Evolutionary conservation across 92 coral and sea anemone genomes (phyloP).

Genomic region (Paramuricea clavata): DNA sequence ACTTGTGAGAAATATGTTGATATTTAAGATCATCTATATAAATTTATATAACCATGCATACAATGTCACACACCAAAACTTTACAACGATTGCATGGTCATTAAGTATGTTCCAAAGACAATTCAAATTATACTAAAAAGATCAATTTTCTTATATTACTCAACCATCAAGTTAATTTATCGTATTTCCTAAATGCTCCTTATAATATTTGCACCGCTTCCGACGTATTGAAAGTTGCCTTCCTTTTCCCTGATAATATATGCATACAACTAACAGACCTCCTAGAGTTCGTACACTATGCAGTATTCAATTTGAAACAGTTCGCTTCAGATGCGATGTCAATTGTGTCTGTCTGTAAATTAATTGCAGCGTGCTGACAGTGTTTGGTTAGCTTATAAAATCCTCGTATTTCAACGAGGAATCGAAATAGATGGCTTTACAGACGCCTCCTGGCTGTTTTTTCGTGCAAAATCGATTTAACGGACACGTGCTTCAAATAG

Average conservation of each 20-base stretch:
- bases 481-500: slow-evolving; percentile 38
- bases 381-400: background rate
- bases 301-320: background rate
- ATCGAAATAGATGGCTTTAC: slow-evolving; percentile 29
- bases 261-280: slow-evolving; percentile 5
- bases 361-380: background rate
- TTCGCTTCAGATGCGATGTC: background rate
- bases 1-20: background rate
- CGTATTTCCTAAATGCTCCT: background rate
- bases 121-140: background rate
- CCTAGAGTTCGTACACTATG: background rate
- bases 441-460: slow-evolving; percentile 32
- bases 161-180: background rate
- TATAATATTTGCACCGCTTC: slow-evolving; percentile 33
- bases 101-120: too few relatives aligned
- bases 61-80: background rate
- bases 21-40: background rate
- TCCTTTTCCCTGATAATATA: slow-evolving; percentile 20
- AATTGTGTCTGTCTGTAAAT: background rate
- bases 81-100: too few relatives aligned
- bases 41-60: background rate
- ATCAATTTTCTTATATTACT: background rate
- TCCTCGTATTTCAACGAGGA: background rate
- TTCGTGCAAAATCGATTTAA: slow-evolving; percentile 21
- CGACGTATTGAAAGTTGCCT: slow-evolving; percentile 27